A percentile compares a stretch with the other conserved stretches of the same genome.
These are phyloP conservation scores for Bembecia ichneumoniformis DNA, from an alignment of 2,888 invertebrate genomes.

Conservation along the genomic window DNA sequence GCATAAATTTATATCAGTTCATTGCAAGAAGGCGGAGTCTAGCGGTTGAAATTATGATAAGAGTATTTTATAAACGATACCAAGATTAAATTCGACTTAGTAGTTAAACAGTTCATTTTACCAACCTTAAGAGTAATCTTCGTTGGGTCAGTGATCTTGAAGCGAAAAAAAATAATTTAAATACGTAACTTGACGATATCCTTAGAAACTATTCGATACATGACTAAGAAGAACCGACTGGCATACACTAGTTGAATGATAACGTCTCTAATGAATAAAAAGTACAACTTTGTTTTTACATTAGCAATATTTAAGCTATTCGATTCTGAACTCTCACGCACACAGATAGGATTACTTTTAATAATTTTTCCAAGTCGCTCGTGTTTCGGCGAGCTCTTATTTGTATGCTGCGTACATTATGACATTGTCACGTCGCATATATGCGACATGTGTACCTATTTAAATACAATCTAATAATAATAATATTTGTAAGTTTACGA, in stretches of 20 bases:
- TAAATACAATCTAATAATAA: conserved; percentile 16
- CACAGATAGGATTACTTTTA: conserved; percentile 9
- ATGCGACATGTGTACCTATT: conserved; percentile 24
- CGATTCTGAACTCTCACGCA: conserved; percentile 15
- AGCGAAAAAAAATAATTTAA: background rate
- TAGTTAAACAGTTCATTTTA: background rate
- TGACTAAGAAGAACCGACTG: conserved; percentile 17
- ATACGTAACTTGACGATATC: background rate
- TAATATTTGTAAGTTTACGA: background rate
- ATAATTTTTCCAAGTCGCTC: conserved; percentile 1
- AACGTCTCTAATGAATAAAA: conserved; percentile 18
- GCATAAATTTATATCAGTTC: too few species aligned
- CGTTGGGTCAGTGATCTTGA: background rate
- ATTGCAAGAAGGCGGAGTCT: too few species aligned
- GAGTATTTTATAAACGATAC: too few species aligned
- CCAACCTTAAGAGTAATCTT: background rate
- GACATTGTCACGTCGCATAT: conserved; percentile 50
- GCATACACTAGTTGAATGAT: conserved; percentile 20
- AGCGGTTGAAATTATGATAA: too few species aligned
- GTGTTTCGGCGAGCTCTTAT: conserved; percentile 21
- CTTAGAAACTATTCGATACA: conserved; percentile 12
- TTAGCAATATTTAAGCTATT: conserved; percentile 1
- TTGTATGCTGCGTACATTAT: conserved; percentile 34
- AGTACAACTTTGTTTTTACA: conserved; percentile 11
- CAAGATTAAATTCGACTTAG: too few species aligned